Evolutionary conservation across 1,140 invertebrate species (phyloP).

Genomic region (Papilio polytes): DNA sequence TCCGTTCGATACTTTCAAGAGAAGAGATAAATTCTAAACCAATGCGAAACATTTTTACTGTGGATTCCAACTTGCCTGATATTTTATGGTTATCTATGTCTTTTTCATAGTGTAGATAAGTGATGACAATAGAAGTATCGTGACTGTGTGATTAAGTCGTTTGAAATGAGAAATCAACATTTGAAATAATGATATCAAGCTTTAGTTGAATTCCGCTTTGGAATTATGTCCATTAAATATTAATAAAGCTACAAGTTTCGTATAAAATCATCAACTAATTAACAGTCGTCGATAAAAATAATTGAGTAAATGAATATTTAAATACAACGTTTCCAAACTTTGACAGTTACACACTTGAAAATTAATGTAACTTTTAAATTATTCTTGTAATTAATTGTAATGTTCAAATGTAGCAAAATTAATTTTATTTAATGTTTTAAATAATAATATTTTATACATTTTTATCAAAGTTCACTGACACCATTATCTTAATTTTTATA

Average conservation of each 20-base stretch:
- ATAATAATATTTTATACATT: background rate
- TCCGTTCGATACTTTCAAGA: background rate
- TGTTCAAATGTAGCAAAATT: background rate
- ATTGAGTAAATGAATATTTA: background rate
- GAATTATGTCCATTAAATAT: background rate
- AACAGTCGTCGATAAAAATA: background rate
- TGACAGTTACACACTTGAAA: background rate
- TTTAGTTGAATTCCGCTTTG: background rate
- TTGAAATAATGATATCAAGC: too few relatives aligned
- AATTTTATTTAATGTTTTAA: background rate
- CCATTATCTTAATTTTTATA: slow-evolving; percentile 24
- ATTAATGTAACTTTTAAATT: background rate
- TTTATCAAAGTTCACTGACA: slow-evolving; percentile 38
- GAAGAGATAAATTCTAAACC: background rate
- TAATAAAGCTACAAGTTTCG: background rate
- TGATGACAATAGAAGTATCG: too few relatives aligned
- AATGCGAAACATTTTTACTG: background rate
- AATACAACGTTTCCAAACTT: background rate
- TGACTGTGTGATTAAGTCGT: too few relatives aligned
- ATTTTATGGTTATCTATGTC: too few relatives aligned
- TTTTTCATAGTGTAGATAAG: too few relatives aligned
- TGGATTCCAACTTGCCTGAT: too few relatives aligned
- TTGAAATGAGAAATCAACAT: too few relatives aligned
- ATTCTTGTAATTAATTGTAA: background rate
- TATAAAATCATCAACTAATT: background rate